phyloP scores from a whole-genome alignment of 2,888 invertebrate species.

The Keiferia lycopersicella region DNA sequence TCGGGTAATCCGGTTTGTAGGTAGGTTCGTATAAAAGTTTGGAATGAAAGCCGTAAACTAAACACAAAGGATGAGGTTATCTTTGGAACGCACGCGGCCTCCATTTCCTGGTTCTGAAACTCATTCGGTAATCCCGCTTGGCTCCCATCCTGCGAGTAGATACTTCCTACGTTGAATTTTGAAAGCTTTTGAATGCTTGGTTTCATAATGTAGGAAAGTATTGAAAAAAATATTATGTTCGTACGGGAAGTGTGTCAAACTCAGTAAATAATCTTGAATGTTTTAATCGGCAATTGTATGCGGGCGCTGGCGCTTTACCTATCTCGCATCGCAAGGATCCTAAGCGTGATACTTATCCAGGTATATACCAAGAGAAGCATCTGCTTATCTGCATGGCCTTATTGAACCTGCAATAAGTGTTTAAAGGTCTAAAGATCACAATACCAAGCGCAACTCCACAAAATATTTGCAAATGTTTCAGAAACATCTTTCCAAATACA shows the following conservation, averaged over 20 bases:
- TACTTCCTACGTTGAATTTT: background rate
- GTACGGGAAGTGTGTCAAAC: background rate
- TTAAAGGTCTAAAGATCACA: no score
- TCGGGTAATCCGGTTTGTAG: no score
- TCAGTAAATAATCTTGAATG: no score
- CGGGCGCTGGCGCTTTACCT: no score
- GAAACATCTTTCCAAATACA: background rate
- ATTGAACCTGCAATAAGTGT: no score
- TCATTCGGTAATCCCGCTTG: slow-evolving; percentile 8
- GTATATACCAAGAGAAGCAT: no score
- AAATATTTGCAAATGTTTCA: no score
- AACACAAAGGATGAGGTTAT: slow-evolving; percentile 16
- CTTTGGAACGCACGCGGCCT: slow-evolving; percentile 17
- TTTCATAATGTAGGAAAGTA: background rate
- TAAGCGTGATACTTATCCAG: no score
- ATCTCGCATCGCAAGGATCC: no score
- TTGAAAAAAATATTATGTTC: background rate
- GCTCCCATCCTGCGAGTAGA: background rate
- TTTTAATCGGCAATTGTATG: no score
- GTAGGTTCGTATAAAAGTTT: background rate
- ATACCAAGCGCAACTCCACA: no score
- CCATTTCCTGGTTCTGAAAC: slow-evolving; percentile 20
- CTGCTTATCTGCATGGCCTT: no score
- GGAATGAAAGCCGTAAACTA: slow-evolving; percentile 3
- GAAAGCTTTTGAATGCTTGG: slow-evolving; percentile 11